Evolutionary conservation across 2,888 invertebrate genomes (phyloP).

Genomic region (Slavum lentiscoides): DNA sequence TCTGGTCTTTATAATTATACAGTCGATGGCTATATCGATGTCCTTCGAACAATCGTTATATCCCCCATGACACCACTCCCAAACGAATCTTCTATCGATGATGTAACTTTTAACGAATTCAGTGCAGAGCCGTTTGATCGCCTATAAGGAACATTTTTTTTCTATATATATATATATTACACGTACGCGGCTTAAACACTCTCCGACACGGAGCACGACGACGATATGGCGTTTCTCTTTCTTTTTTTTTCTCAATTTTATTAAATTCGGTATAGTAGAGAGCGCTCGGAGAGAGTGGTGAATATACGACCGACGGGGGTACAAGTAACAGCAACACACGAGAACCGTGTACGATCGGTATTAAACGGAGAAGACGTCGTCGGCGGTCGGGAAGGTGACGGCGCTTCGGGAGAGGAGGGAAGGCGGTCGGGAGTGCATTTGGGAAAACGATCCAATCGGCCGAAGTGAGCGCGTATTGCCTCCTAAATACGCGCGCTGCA

Average conservation of each 20-base stretch:
- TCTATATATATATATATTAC: background rate
- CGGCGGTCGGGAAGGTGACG: background rate
- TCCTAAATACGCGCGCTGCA: slow-evolving; percentile 13
- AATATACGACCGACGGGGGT: no score
- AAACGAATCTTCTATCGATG: no score
- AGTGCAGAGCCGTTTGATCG: no score
- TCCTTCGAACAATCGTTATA: no score
- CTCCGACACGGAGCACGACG: background rate
- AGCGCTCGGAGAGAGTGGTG: no score
- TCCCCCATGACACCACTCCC: no score
- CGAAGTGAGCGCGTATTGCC: slow-evolving; percentile 5
- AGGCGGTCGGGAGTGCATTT: background rate
- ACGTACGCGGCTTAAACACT: no score
- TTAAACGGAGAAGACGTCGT: background rate
- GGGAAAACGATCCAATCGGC: slow-evolving; percentile 31
- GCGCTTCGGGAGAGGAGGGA: background rate
- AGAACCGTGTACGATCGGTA: slow-evolving; percentile 20
- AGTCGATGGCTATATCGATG: no score
- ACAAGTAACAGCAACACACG: background rate
- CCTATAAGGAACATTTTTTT: background rate
- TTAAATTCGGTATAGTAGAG: slow-evolving; percentile 17
- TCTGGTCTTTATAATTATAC: background rate
- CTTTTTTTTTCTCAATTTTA: slow-evolving; percentile 20
- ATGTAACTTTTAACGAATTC: no score
- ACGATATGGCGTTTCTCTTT: background rate